These are phyloP conservation scores for Plutomurus gul DNA, from an alignment of 1,140 invertebrate species.

Conservation along the genomic window DNA sequence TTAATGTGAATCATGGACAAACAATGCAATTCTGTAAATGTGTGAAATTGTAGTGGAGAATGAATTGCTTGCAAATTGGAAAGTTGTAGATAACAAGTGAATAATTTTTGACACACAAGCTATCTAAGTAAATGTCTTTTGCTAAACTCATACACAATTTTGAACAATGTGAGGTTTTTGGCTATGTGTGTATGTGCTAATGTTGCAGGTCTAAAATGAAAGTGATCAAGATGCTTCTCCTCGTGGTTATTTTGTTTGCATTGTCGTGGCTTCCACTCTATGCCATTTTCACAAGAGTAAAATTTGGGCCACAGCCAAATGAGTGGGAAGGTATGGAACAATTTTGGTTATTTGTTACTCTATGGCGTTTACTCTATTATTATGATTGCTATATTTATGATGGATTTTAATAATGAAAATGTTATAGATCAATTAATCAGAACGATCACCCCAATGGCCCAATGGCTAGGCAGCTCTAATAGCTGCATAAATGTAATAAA, in stretches of 20 bases:
- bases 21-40: too few relatives aligned
- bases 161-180: not conserved
- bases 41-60: too few relatives aligned
- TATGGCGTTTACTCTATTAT: not conserved
- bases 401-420: slow-evolving; percentile 47
- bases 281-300: slow-evolving; percentile 58
- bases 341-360: slow-evolving; percentile 51
- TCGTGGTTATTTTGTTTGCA: slow-evolving; percentile 65
- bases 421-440: slow-evolving; percentile 57
- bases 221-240: slow-evolving; percentile 66
- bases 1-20: too few relatives aligned
- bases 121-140: not conserved
- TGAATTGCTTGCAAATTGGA: too few relatives aligned
- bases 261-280: slow-evolving; percentile 67
- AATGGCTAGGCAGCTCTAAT: slow-evolving; percentile 64
- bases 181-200: not conserved
- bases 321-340: slow-evolving; percentile 53
- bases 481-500: slow-evolving; percentile 52
- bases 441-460: slow-evolving; percentile 62
- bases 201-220: slow-evolving; percentile 57
- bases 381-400: not conserved
- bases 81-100: too few relatives aligned
- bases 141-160: not conserved
- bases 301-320: slow-evolving; percentile 54
- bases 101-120: too few relatives aligned